Percentiles rank a stretch among this genome's conserved stretches.
These are phyloP conservation scores for Apteryx owenii DNA, from an alignment of 2,113 vertebrate species.

Conservation along the genomic window DNA sequence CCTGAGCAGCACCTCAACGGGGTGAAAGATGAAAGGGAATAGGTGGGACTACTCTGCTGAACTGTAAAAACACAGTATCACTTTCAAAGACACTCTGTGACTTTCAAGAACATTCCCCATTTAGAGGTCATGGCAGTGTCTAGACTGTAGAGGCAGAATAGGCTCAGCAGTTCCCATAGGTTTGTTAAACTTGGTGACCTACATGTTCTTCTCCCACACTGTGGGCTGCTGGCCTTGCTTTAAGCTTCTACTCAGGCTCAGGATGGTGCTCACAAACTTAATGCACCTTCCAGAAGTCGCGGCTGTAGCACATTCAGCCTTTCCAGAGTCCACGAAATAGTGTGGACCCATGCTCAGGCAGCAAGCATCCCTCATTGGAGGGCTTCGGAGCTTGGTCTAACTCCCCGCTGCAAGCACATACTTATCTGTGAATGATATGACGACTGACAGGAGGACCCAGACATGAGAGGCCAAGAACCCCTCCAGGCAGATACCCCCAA, in stretches of 20 bases:
- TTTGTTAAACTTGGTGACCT: neutral
- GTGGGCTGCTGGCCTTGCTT: neutral
- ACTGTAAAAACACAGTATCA: neutral
- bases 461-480: neutral
- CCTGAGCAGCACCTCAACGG: neutral
- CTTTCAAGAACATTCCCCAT: neutral
- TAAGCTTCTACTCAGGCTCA: neutral
- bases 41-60: neutral
- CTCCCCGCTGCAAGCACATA: neutral
- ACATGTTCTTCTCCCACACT: neutral
- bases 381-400: neutral
- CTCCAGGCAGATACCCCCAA: neutral
- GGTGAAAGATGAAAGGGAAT: fast-evolving
- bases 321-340: neutral
- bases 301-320: neutral
- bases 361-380: neutral
- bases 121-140: neutral
- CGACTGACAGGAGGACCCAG: fast-evolving
- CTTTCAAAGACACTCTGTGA: neutral
- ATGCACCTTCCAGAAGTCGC: neutral
- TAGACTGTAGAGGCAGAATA: neutral
- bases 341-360: fast-evolving
- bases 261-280: neutral
- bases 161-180: neutral
- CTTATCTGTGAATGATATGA: neutral